phyloP scores from a whole-genome alignment of 1,140 invertebrate species.

The Polypedilum vanderplanki region DNA sequence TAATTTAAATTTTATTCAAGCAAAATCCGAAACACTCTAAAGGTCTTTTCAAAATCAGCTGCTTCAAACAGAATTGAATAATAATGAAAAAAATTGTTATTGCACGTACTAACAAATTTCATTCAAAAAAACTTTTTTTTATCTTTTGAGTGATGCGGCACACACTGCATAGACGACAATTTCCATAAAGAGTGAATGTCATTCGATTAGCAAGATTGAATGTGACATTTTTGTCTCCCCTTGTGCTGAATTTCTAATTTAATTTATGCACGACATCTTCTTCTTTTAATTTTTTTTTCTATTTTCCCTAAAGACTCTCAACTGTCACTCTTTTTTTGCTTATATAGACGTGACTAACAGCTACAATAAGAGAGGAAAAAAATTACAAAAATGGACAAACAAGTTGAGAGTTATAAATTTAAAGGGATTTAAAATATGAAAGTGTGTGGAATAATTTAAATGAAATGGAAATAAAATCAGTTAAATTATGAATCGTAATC shows the following conservation, averaged over 20 bases:
- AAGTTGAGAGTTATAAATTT: slow-evolving; percentile 11
- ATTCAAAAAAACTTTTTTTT: no score
- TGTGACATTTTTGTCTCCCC: not conserved
- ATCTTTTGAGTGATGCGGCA: no score
- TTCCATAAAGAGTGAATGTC: no score
- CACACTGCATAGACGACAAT: no score
- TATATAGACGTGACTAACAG: not conserved
- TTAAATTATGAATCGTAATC: not conserved
- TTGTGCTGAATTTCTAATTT: slow-evolving; percentile 5
- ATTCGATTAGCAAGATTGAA: no score
- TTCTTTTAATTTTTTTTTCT: not conserved
- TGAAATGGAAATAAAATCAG: not conserved
- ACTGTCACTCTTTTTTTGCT: not conserved
- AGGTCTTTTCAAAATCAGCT: no score
- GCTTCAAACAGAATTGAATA: no score
- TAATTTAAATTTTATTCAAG: no score
- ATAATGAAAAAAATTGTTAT: no score
- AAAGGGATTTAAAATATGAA: slow-evolving; percentile 18
- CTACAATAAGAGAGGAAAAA: not conserved
- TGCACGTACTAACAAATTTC: no score
- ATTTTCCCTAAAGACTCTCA: not conserved
- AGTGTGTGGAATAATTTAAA: not conserved
- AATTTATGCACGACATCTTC: slow-evolving; percentile 18
- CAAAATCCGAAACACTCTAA: no score
- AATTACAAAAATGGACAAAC: not conserved